phyloP scores from a whole-genome alignment of 2,113 vertebrate species.

The Probosciger aterrimus region DNA sequence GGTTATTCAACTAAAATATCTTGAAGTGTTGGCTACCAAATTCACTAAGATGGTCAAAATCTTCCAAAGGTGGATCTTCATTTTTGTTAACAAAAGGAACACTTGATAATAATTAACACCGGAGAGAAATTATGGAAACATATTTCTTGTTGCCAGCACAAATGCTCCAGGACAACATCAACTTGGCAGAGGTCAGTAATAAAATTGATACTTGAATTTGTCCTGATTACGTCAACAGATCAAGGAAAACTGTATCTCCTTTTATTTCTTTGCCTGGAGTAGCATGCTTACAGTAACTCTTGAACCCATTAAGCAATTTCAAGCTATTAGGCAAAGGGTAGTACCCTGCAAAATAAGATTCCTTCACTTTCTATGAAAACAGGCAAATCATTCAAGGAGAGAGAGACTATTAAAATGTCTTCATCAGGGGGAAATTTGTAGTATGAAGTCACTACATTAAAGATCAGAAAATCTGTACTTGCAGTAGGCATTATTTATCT shows the following conservation, averaged over 20 bases:
- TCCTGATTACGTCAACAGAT: not conserved
- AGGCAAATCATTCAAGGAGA: not conserved
- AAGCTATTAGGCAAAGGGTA: not conserved
- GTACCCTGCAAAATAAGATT: slow-evolving; percentile 4
- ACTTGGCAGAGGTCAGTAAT: not conserved
- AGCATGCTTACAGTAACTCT: not conserved
- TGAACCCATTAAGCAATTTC: not conserved
- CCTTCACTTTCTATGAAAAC: slow-evolving; percentile 5
- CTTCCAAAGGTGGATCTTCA: not conserved
- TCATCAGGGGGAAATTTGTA: slow-evolving; percentile 20
- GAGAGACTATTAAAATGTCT: slow-evolving; percentile 27
- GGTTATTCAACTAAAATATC: not conserved
- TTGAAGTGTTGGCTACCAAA: not conserved
- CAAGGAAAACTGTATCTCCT: not conserved
- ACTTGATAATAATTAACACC: not conserved
- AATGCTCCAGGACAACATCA: not conserved
- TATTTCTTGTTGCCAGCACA: not conserved
- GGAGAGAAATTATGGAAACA: not conserved
- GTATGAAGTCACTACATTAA: slow-evolving; percentile 1
- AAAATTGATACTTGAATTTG: not conserved
- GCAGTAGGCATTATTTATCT: slow-evolving; percentile 34
- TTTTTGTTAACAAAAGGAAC: not conserved
- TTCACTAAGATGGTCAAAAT: not conserved
- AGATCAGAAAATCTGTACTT: not conserved
- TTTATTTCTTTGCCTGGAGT: not conserved